Base-by-base conservation (phyloP, 2,888 invertebrate species). In the Adelognathus sp. region DNA sequence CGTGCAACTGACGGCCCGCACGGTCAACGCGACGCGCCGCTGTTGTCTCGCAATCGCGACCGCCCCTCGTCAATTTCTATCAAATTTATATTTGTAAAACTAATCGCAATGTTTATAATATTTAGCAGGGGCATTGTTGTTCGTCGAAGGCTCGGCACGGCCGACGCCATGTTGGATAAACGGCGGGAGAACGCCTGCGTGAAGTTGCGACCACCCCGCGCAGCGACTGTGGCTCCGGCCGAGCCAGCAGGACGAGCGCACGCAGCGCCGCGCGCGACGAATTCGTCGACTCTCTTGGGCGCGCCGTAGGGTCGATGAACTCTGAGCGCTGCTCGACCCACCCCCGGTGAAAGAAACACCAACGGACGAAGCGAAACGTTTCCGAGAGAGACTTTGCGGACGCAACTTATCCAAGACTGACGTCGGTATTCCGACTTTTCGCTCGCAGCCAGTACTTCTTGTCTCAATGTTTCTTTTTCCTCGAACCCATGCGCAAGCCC, bases 401-500 rank as follows among this genome's bases (percentile, higher is more conserved):
- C 18, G 21, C 54, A 52, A 63, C 61, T 75, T 77, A 63, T 73
- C 70, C 41, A 24, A 67, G 71, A 80, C 78, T 67, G 70, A 64
- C 14, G 27, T 70, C 29, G 27, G 33, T 44, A 50, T 14, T 39
- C 16, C 39, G 14, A 33, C 67, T 21, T 50, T 18, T n/a, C n/a
- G n/a, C n/a, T n/a, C 9, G 39, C 29, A 36, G 24, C 7, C 36
- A 46, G 52, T 27, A 44, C 11, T 31, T 33, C 50, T 4, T 3
- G 18, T 36, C 56, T 27, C 24, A 2, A 2, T 27, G 36, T 16
- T 14, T 39, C 1, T 46, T 7, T 44, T 4, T 63, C 6, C 41
- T 29, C n/a, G 16, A 67, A 18, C 16, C 39, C 27, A 64, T 18
- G 78, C 79, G 76, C 79, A 82, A 63, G 46, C 82, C 70, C 80